phyloP scores from a whole-genome alignment of 1,140 invertebrate genomes.

The Campoletis sonorensis region DNA sequence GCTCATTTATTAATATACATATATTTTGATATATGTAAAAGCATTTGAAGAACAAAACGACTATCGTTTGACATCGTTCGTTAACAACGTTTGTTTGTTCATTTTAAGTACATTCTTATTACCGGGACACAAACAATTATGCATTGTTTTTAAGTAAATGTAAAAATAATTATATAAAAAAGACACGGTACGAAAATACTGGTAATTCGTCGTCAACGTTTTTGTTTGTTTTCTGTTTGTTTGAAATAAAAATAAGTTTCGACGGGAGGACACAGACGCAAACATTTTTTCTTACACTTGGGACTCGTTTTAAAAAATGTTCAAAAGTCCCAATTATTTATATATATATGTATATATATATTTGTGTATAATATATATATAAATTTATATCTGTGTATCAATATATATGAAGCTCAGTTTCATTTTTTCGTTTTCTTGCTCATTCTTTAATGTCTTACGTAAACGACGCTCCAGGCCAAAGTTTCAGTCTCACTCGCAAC shows the following conservation, averaged over 20 bases:
- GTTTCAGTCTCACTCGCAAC: slow-evolving; percentile 68
- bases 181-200: slow-evolving; percentile 70
- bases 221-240: slow-evolving; percentile 40
- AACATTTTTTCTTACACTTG: neutral
- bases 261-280: slow-evolving; percentile 28
- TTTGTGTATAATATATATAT: too few relatives aligned
- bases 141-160: slow-evolving; percentile 69
- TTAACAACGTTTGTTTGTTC: slow-evolving; percentile 21
- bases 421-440: too few relatives aligned
- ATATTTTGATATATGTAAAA: neutral
- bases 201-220: slow-evolving; percentile 64
- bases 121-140: slow-evolving; percentile 67
- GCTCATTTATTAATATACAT: too few relatives aligned
- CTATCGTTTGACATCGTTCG: neutral
- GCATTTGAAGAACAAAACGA: slow-evolving; percentile 25
- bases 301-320: too few relatives aligned
- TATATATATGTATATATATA: too few relatives aligned
- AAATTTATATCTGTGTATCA: too few relatives aligned
- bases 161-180: slow-evolving; percentile 47
- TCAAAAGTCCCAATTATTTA: too few relatives aligned
- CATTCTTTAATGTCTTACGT: slow-evolving; percentile 34
- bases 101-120: slow-evolving; percentile 73
- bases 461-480: slow-evolving; percentile 52
- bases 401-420: too few relatives aligned
- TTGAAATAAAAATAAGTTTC: slow-evolving; percentile 38